A percentile compares a stretch with the other conserved stretches of the same genome.
phyloP scores from a whole-genome alignment of 1,140 invertebrate species.

The Micrasema longulum region DNA sequence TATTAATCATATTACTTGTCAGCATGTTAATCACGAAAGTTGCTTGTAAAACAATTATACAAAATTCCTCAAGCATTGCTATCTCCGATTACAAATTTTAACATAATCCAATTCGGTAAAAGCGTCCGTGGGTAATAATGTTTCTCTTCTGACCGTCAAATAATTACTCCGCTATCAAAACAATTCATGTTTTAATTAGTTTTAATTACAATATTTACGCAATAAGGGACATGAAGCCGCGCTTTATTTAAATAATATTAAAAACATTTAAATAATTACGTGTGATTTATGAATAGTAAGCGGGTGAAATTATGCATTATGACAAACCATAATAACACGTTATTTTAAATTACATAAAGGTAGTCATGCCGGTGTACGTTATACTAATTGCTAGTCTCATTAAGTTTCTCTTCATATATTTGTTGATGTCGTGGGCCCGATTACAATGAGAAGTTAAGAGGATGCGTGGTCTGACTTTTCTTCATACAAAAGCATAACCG shows the following conservation, averaged over 20 bases:
- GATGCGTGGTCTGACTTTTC: no score
- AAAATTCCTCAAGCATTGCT: background rate
- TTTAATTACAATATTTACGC: no score
- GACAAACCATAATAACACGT: background rate
- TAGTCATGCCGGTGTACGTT: background rate
- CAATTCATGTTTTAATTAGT: no score
- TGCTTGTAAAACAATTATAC: background rate
- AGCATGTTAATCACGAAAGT: slow-evolving; percentile 3
- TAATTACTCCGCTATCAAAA: background rate
- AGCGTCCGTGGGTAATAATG: background rate
- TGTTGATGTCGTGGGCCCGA: no score
- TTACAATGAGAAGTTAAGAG: no score
- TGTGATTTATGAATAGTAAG: background rate
- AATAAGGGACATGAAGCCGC: no score
- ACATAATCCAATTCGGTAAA: slow-evolving; percentile 11
- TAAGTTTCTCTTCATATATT: no score
- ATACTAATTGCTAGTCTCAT: background rate
- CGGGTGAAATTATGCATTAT: background rate
- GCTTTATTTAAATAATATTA: no score
- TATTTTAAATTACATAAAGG: background rate
- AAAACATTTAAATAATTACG: background rate
- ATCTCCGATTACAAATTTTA: slow-evolving; percentile 11
- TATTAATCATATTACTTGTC: no score
- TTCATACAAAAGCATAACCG: no score
- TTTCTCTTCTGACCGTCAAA: background rate